Percentiles rank a stretch among this genome's conserved stretches.
These are phyloP conservation scores for Drosophila kanekoi DNA, from an alignment of 2,888 invertebrate genomes.

Conservation along the genomic window DNA sequence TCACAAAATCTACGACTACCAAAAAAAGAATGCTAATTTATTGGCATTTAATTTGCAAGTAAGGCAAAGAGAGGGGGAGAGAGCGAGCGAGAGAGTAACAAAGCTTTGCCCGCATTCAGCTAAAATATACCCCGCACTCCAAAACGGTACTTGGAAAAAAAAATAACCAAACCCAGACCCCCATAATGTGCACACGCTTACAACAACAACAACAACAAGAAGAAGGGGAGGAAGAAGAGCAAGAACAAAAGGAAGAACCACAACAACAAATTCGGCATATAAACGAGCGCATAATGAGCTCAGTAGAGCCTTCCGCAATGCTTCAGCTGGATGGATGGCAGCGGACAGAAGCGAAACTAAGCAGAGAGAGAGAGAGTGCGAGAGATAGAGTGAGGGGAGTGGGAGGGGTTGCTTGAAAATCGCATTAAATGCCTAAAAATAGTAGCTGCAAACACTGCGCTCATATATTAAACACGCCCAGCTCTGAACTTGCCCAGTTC, in stretches of 20 bases:
- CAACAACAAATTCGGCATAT: constrained; percentile 80
- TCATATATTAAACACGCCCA: constrained; percentile 76
- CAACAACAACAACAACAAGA: constrained; percentile 45
- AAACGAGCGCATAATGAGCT: constrained; percentile 82
- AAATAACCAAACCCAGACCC: constrained; percentile 50
- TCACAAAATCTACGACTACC: constrained; percentile 5
- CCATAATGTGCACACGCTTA: constrained; percentile 67
- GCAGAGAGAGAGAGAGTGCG: background rate
- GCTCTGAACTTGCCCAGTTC: constrained; percentile 5
- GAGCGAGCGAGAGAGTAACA: background rate
- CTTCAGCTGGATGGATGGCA: constrained; percentile 44
- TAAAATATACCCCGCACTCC: constrained; percentile 33
- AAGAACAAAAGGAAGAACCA: constrained; percentile 44
- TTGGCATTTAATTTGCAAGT: constrained; percentile 77
- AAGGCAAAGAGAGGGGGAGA: constrained; percentile 42
- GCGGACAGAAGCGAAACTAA: constrained; percentile 23
- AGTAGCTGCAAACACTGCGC: constrained; percentile 51
- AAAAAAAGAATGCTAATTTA: constrained; percentile 71
- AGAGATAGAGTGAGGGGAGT: background rate
- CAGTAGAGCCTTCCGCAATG: constrained; percentile 63
- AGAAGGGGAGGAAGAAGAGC: constrained; percentile 27
- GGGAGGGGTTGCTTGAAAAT: constrained; percentile 46
- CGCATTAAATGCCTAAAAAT: constrained; percentile 77
- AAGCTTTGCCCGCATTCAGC: constrained; percentile 61
- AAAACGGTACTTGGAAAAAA: constrained; percentile 19